A percentile compares a stretch with the other conserved stretches of the same genome.
Evolutionary conservation across 2,113 vertebrate genomes (phyloP).

Genomic region (Podocnemis expansa): DNA sequence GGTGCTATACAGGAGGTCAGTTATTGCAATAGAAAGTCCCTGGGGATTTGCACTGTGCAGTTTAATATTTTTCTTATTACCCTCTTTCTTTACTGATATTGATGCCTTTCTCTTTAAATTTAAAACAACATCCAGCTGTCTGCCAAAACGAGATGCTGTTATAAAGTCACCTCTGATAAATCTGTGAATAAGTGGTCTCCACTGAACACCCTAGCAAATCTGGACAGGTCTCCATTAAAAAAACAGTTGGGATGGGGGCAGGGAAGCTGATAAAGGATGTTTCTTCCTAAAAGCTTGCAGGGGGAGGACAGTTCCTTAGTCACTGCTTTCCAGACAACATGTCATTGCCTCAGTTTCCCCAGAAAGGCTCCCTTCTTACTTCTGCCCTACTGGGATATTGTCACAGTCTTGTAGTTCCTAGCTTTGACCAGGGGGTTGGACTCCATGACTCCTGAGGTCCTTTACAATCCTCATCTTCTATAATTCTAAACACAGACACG

Average conservation of each 20-base stretch:
- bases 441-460: too few relatives aligned
- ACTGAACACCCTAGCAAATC: conserved; percentile 6
- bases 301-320: background rate
- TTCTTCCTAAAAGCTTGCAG: background rate
- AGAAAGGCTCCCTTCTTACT: background rate
- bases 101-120: conserved; percentile 82
- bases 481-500: background rate
- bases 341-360: background rate
- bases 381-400: background rate
- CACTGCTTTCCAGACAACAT: background rate
- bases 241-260: background rate
- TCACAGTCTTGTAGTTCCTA: background rate
- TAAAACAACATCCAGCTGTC: conserved; percentile 76
- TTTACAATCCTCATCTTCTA: too few relatives aligned
- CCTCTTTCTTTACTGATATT: conserved; percentile 83
- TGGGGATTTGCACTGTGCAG: conserved; percentile 80
- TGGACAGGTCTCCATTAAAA: background rate
- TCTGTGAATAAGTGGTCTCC: conserved; percentile 47
- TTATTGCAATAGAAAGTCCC: conserved; percentile 83
- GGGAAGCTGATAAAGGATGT: background rate
- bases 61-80: conserved; percentile 88
- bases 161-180: conserved; percentile 63
- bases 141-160: conserved; percentile 60
- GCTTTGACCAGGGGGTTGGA: too few relatives aligned
- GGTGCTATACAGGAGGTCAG: conserved; percentile 84